Evolutionary conservation across 2,797 vertebrate species (phyloP).

Genomic region (Benthosema pterotum): DNA sequence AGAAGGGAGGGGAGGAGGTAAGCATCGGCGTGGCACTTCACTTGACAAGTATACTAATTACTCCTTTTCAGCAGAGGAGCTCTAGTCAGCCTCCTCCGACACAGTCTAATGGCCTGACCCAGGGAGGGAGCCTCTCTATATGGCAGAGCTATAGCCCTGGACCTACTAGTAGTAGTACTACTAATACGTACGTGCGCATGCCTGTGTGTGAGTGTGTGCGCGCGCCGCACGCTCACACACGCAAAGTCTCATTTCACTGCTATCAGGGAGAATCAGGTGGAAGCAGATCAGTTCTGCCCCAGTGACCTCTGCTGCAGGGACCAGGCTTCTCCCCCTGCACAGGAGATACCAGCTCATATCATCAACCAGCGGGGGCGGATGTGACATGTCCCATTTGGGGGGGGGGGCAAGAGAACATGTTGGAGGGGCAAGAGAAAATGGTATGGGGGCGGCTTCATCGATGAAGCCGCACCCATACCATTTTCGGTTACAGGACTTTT

Average conservation of each 20-base stretch:
- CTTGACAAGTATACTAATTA: slow-evolving; percentile 99
- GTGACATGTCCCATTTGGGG: too few relatives aligned
- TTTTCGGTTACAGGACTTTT: too few relatives aligned
- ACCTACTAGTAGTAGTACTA: slow-evolving; percentile 60
- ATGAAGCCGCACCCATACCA: too few relatives aligned
- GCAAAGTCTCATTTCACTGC: slow-evolving; percentile 70
- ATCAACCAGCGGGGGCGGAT: slow-evolving; percentile 69
- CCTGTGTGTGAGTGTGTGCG: too few relatives aligned
- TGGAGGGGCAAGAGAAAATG: too few relatives aligned
- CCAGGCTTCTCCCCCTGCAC: slow-evolving; percentile 82
- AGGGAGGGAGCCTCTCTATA: slow-evolving; percentile 78
- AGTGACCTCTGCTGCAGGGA: slow-evolving; percentile 96
- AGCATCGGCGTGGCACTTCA: slow-evolving; percentile 91
- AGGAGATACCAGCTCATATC: slow-evolving; percentile 70
- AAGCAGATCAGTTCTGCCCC: slow-evolving; percentile 99
- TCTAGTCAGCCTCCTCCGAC: slow-evolving; percentile 87
- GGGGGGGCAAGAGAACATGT: too few relatives aligned
- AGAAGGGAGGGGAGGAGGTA: slow-evolving; percentile 74
- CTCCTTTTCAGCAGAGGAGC: slow-evolving; percentile 89
- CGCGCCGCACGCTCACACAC: background rate
- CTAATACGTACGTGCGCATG: too few relatives aligned
- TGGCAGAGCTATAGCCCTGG: slow-evolving; percentile 60
- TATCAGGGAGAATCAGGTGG: slow-evolving; percentile 93
- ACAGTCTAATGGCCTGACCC: slow-evolving; percentile 91
- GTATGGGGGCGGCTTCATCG: too few relatives aligned